Base-by-base conservation (phyloP, 2,113 vertebrate species). In the Nyctereutes procyonoides region DNA sequence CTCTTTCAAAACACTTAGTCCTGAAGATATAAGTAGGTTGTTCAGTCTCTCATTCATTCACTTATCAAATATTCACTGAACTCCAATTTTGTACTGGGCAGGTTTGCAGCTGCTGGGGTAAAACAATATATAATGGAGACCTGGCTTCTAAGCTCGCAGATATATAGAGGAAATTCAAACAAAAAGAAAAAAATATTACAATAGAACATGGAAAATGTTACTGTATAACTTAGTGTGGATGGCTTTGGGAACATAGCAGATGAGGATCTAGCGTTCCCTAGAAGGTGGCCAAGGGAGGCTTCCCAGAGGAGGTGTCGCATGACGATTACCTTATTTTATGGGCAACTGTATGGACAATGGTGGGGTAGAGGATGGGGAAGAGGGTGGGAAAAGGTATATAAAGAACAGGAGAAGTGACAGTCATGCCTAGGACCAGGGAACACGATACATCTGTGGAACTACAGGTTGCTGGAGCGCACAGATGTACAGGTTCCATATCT, bases 51-150 rank as follows among this genome's bases (percentile, higher is more conserved):
- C 22, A 71, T 35, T 60, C 1, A 87, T 26, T 88, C 17, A 58
- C 79, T 80, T 76, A 63, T 73, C 24, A 85, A 92, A 67, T 93
- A 73, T 38, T 94, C 74, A 83, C 76, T 77, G n/a, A 83, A 67
- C 24, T 73, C 32, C 79, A 84, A 69, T 73, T 74, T 93, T 96
- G 28, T 56, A 24, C n/a, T 84, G 38, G 4, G 17, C 8, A 48
- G 55, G 7, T 55, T n/a, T 86, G 28, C 48, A 48, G 43, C 26
- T 60, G 1, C 35, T 67, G 3, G 51, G 35, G 16, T 89, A 53
- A 87, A 58, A 81, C 20, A 43, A 67, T 19, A 73, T 8, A 73
- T 53, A 28, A 15, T 20, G 89, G 51, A 91, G 4, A 51, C 56
- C 24, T 56, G 69, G 35, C 35, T 81, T 55, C n/a, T 82, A 32